phyloP scores from a whole-genome alignment of 2,113 vertebrate genomes.

The Lates calcarifer region DNA sequence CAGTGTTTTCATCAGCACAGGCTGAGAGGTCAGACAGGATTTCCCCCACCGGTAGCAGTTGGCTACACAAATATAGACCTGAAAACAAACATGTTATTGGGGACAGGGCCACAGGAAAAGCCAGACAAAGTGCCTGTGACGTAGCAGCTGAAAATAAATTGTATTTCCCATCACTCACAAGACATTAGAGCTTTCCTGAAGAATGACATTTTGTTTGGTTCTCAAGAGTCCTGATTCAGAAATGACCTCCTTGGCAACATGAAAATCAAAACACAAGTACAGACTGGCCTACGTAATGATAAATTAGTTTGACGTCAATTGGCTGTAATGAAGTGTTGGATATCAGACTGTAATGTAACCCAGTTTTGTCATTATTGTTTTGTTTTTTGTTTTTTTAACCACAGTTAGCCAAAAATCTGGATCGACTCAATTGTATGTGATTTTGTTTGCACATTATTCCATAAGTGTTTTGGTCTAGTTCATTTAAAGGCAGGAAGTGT shows the following conservation, averaged over 20 bases:
- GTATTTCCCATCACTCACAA: conserved; percentile 60
- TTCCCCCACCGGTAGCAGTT: conserved; percentile 70
- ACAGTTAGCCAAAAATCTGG: neutral
- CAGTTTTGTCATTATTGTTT: neutral
- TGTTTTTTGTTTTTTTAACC: neutral
- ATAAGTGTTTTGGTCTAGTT: neutral
- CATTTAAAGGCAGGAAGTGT: neutral
- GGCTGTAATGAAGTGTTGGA: neutral
- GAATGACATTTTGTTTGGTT: conserved; percentile 57
- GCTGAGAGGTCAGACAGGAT: conserved; percentile 75
- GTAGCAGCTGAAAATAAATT: conserved; percentile 68
- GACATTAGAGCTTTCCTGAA: conserved; percentile 55
- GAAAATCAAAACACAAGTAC: conserved; percentile 12
- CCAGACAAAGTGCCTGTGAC: conserved; percentile 73
- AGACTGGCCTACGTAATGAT: neutral
- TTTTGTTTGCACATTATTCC: neutral
- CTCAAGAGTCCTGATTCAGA: conserved; percentile 35
- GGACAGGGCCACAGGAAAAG: conserved; percentile 69
- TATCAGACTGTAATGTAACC: neutral
- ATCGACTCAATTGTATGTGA: neutral
- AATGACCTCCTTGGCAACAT: neutral
- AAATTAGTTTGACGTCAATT: neutral
- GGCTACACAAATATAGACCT: conserved; percentile 67
- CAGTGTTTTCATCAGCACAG: conserved; percentile 61
- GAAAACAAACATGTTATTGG: conserved; percentile 78